Percentiles rank a stretch among this genome's conserved stretches.
Evolutionary conservation across 2,888 invertebrate species (phyloP).

Genomic region (Ischnus inquisitorius): DNA sequence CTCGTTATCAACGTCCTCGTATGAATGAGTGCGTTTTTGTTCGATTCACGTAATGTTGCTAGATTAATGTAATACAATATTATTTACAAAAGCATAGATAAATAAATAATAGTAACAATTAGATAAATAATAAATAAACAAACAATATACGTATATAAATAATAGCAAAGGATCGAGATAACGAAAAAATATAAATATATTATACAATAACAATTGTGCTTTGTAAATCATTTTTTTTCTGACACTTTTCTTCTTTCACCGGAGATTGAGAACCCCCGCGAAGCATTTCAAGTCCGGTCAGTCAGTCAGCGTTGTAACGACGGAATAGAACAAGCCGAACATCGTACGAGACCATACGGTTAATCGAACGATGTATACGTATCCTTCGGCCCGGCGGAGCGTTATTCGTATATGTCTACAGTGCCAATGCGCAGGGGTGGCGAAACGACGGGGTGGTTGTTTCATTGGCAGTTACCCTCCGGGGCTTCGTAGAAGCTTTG

Average conservation of each 20-base stretch:
- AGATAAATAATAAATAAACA: no score
- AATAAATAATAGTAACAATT: no score
- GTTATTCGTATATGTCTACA: conserved; percentile 2
- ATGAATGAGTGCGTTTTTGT: no score
- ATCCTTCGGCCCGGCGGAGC: conserved; percentile 72
- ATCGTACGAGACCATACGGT: conserved; percentile 70
- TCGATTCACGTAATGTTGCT: no score
- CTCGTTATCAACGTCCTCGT: no score
- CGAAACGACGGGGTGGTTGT: conserved; percentile 75
- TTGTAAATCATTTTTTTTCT: conserved; percentile 51
- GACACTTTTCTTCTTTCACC: background rate
- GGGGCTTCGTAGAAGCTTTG: conserved; percentile 70
- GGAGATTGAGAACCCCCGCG: conserved; percentile 75
- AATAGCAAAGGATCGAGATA: no score
- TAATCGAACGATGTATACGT: conserved; percentile 78
- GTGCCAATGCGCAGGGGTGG: conserved; percentile 68
- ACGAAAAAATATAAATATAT: no score
- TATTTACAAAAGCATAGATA: no score
- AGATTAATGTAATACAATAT: no score
- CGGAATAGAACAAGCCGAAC: conserved; percentile 64
- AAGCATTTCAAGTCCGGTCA: conserved; percentile 58
- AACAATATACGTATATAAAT: no score
- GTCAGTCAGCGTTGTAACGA: conserved; percentile 58
- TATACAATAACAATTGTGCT: no score
- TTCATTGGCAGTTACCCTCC: conserved; percentile 79